phyloP scores from a whole-genome alignment of 2,113 vertebrate genomes.

The Peromyscus californicus region DNA sequence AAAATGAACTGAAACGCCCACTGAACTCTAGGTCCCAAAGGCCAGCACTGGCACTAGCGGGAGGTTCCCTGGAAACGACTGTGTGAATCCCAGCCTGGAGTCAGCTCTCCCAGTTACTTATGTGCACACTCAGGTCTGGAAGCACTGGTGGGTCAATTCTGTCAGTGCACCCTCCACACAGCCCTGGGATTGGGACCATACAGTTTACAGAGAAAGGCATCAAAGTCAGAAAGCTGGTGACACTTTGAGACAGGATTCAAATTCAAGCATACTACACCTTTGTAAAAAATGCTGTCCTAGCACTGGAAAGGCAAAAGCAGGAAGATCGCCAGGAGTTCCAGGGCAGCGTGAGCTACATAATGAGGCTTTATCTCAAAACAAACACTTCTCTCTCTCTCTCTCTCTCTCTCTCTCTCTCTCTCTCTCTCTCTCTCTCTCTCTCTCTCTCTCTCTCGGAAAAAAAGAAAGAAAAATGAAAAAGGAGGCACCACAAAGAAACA shows the following conservation, averaged over 20 bases:
- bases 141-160: background rate
- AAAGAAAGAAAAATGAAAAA: background rate
- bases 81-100: background rate
- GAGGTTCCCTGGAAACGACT: background rate
- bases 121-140: background rate
- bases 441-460: no score
- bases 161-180: background rate
- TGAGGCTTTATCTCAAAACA: background rate
- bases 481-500: background rate
- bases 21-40: background rate
- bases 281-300: background rate
- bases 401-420: background rate
- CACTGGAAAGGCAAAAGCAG: background rate
- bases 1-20: conserved; percentile 15
- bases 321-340: background rate
- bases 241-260: background rate
- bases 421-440: background rate
- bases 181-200: background rate
- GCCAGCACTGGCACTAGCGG: background rate
- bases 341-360: background rate
- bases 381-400: background rate
- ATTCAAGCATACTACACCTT: background rate
- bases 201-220: background rate
- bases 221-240: conserved; percentile 21
- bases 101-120: background rate